Base-by-base conservation (phyloP, 2,113 vertebrate species). In the Thymallus thymallus region DNA sequence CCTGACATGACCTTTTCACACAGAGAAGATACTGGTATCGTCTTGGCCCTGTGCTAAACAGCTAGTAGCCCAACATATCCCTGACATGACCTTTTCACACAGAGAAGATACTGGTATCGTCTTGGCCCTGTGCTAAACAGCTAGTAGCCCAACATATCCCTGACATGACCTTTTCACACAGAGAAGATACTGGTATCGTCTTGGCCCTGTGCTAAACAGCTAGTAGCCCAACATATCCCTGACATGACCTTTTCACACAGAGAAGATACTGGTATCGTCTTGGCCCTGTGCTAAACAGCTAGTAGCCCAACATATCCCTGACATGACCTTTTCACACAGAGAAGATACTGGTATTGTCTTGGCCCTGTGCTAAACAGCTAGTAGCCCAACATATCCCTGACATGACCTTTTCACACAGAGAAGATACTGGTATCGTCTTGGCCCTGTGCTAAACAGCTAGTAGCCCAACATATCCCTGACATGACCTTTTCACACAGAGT, bases 1-100 rank as follows among this genome's bases (percentile, higher is more conserved):
- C 56, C 56, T 60, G 20, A 60, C n/a, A 60, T 82, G 81, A 84
- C 77, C 80, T 61, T 55, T 80, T 26, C 62, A 74, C 69, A 68
- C 22, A 16, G 73, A 83, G 72, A 69, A 26, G 35, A 12, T 61
- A 29, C 35, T 13, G 24, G 23, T 46, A n/a, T 46, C 16, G 0
- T 5, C 3, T 1, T 69, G 7, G 69, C 45, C 71, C 24, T 68
- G 55, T 71, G 20, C 63, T 55, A 16, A 22, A 16, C 56, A 60
- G n/a, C 20, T 23, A 22, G 16, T 1, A 60, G 56, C 16, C 48
- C 3, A 18, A 16, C 16, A 60, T 60, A 22, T n/a, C n/a, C 56
- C 56, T 60, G 20, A 60, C n/a, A 60, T 82, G 81, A 84, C 77
- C 80, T 61, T 55, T 80, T 26, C 62, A 74, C 69, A 68, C 22